These are phyloP conservation scores for Ptychodera flava DNA, from an alignment of 35 echinoderm and acorn worm species.

Conservation along the genomic window DNA sequence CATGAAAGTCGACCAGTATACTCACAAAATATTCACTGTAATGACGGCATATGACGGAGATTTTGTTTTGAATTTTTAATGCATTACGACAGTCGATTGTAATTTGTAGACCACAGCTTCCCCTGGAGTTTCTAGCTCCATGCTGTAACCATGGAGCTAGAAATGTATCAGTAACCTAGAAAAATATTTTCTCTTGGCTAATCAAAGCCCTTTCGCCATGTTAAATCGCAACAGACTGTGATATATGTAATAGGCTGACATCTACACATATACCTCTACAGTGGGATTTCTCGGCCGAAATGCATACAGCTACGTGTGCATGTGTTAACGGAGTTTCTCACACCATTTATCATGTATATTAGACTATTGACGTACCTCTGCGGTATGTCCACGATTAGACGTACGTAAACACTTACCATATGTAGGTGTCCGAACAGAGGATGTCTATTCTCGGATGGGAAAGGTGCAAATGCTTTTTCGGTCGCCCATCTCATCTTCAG, in stretches of 20 bases:
- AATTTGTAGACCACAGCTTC: too few species aligned
- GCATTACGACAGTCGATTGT: too few species aligned
- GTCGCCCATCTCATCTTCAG: neutral
- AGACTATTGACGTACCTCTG: neutral
- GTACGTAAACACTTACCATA: neutral
- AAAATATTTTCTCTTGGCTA: too few species aligned
- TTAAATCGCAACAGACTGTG: too few species aligned
- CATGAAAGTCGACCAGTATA: too few species aligned
- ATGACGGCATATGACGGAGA: too few species aligned
- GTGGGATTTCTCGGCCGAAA: neutral
- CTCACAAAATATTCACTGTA: too few species aligned
- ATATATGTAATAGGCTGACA: neutral
- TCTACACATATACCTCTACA: neutral
- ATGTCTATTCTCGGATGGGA: neutral
- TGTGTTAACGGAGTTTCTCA: neutral
- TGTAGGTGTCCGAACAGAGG: neutral
- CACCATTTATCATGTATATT: neutral
- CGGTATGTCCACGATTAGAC: neutral
- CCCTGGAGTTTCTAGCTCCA: too few species aligned
- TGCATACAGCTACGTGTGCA: neutral
- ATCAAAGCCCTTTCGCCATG: too few species aligned
- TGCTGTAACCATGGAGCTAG: too few species aligned
- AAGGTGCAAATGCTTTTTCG: neutral
- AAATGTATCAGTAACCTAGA: too few species aligned
- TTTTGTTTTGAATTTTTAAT: too few species aligned